These are phyloP conservation scores for Cynodonichthys magdalenae DNA, from an alignment of 2,797 vertebrate species.

Conservation along the genomic window DNA sequence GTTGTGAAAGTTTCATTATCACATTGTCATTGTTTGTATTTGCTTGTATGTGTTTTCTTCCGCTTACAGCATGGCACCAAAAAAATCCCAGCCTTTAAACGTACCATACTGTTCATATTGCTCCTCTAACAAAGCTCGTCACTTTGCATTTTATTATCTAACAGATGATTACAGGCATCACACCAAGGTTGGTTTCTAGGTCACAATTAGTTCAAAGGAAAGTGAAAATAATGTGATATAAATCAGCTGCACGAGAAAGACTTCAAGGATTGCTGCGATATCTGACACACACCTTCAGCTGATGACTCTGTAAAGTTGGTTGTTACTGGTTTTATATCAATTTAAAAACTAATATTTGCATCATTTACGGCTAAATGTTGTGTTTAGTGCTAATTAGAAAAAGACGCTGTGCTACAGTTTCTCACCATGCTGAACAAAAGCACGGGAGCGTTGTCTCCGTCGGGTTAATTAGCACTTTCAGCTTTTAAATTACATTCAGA, in stretches of 20 bases:
- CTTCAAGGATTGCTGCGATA: background rate
- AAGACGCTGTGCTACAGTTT: background rate
- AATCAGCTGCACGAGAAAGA: background rate
- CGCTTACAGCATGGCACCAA: no score
- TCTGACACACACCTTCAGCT: background rate
- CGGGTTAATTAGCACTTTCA: conserved; percentile 5
- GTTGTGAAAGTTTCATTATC: background rate
- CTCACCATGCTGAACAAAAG: background rate
- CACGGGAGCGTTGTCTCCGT: background rate
- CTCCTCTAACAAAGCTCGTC: background rate
- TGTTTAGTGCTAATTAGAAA: background rate
- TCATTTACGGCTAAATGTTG: conserved; percentile 7
- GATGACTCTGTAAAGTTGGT: background rate
- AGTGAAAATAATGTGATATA: background rate
- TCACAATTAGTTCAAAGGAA: background rate
- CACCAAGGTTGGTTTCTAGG: background rate
- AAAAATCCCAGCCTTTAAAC: no score
- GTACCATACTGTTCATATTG: background rate
- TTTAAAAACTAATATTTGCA: background rate
- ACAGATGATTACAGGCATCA: background rate
- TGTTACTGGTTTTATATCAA: no score
- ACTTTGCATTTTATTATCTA: background rate
- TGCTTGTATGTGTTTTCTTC: background rate
- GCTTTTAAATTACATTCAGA: background rate
- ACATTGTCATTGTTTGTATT: background rate